These are phyloP conservation scores for Cheiracanthium punctorium DNA, from an alignment of 2,888 invertebrate genomes.

Conservation along the genomic window DNA sequence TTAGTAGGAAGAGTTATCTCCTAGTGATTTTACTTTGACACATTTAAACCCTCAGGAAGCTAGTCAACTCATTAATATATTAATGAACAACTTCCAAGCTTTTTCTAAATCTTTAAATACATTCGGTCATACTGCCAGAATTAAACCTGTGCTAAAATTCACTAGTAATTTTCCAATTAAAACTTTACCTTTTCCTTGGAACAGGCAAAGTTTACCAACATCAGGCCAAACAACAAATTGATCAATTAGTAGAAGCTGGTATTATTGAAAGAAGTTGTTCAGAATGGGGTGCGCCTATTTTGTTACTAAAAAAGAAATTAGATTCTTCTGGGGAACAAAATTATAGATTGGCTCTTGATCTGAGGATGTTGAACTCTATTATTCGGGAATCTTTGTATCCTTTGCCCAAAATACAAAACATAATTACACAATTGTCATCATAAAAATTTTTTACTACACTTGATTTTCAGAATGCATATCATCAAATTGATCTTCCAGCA, in stretches of 20 bases:
- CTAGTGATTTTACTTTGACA: too few species aligned
- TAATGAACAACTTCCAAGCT: too few species aligned
- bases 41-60: too few species aligned
- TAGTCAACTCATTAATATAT: too few species aligned
- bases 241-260: not conserved
- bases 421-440: not conserved
- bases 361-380: not conserved
- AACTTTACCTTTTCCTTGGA: not conserved
- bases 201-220: not conserved
- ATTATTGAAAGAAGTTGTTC: not conserved
- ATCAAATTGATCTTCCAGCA: not conserved
- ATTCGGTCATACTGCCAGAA: conserved; percentile 81
- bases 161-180: not conserved
- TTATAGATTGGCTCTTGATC: not conserved
- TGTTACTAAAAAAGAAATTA: not conserved
- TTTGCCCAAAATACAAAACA: not conserved
- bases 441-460: not conserved
- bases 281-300: not conserved
- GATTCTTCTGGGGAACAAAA: not conserved
- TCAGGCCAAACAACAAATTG: not conserved
- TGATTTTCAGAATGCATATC: not conserved
- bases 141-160: not conserved
- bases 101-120: too few species aligned
- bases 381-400: not conserved
- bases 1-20: too few species aligned